Evolutionary conservation across 2,113 vertebrate genomes (phyloP).

Genomic region (Ailuropoda melanoleuca): DNA sequence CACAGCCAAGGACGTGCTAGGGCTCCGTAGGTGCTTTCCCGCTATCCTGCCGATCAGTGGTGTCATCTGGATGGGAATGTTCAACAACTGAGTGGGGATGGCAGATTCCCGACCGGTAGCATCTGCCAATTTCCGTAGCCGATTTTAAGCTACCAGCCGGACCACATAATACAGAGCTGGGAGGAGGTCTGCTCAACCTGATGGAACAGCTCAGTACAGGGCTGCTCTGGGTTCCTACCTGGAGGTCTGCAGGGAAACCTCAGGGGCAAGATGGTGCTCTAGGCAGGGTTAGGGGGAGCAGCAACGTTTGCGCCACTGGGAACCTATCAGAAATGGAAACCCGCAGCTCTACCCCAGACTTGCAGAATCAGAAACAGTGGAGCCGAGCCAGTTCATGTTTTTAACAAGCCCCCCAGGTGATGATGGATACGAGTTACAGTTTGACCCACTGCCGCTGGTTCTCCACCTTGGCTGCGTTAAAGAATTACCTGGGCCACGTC

Average conservation of each 20-base stretch:
- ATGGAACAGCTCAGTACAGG: neutral
- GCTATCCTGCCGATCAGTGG: neutral
- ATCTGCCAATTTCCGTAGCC: neutral
- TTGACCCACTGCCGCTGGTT: neutral
- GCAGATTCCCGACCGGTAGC: neutral
- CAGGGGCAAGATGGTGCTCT: neutral
- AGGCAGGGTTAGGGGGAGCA: neutral
- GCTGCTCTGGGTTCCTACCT: neutral
- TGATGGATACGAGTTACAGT: neutral
- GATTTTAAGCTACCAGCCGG: neutral
- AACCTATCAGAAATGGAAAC: neutral
- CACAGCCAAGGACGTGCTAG: too few species aligned
- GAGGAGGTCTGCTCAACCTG: rapidly evolving
- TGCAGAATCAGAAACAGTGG: neutral
- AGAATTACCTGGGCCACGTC: neutral
- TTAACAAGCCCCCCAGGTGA: neutral
- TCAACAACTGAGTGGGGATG: neutral
- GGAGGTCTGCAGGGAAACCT: neutral
- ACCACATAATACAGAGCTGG: neutral
- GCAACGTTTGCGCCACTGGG: neutral
- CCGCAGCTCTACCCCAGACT: neutral
- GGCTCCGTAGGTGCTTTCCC: neutral
- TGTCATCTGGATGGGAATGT: neutral
- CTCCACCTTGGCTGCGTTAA: neutral
- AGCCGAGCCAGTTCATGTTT: neutral